Evolutionary conservation across 2,113 vertebrate species (phyloP).

Genomic region (Notarius lentiginosus): DNA sequence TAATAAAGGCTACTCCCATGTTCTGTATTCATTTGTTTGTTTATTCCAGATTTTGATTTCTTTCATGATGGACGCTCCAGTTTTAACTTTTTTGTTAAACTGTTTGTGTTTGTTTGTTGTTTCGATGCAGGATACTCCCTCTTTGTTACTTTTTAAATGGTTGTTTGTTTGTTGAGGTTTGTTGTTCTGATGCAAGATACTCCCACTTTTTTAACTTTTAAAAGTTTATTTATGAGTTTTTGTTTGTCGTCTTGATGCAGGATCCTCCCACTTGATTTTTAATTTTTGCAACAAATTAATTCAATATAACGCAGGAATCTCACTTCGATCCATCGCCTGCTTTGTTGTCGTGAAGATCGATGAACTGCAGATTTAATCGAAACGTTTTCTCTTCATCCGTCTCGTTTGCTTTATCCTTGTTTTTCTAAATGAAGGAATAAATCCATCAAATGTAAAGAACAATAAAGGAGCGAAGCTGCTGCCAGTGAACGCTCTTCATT

Average conservation of each 20-base stretch:
- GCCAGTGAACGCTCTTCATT: slow-evolving; percentile 89
- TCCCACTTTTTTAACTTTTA: not conserved
- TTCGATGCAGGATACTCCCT: not conserved
- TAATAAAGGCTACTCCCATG: not conserved
- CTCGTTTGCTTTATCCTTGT: too few relatives aligned
- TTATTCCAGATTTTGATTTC: not conserved
- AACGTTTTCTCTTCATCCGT: too few relatives aligned
- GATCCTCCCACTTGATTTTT: not conserved
- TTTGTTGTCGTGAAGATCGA: not conserved
- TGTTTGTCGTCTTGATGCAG: not conserved
- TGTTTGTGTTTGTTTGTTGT: not conserved
- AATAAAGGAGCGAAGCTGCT: not conserved
- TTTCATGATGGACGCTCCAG: too few relatives aligned
- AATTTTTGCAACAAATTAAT: not conserved
- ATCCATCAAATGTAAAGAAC: not conserved
- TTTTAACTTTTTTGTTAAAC: not conserved
- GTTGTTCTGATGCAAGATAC: not conserved
- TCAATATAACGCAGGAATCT: not conserved
- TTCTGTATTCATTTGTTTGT: not conserved
- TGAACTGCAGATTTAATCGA: not conserved
- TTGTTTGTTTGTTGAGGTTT: not conserved
- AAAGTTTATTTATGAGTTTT: not conserved
- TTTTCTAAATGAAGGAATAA: slow-evolving; percentile 10
- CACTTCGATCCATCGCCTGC: not conserved
- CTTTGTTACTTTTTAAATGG: not conserved